phyloP scores from a whole-genome alignment of 1,140 invertebrate species.

The Scylla paramamosain region DNA sequence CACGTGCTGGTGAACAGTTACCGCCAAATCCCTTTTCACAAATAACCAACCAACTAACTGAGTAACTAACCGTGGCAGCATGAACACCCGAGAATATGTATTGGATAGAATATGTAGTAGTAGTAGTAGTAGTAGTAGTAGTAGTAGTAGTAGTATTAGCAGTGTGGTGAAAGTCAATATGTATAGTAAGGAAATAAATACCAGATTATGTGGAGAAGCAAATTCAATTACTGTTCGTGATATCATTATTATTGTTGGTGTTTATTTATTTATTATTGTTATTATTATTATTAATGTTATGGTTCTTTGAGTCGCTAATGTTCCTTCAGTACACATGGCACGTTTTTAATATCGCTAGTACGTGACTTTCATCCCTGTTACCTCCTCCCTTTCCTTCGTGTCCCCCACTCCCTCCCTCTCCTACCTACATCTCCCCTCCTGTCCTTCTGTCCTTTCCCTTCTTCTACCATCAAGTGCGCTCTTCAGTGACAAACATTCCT shows the following conservation, averaged over 20 bases:
- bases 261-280: neutral
- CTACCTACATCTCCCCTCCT: neutral
- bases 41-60: no score
- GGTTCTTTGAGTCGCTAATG: no score
- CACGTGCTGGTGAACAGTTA: neutral
- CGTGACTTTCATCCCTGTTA: no score
- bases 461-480: neutral
- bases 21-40: no score
- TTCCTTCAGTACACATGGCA: no score
- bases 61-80: no score
- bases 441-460: neutral
- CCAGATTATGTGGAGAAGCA: neutral
- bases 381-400: neutral
- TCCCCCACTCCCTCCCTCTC: neutral
- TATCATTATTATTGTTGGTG: neutral
- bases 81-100: neutral
- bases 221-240: neutral
- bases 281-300: neutral
- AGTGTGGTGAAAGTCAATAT: neutral
- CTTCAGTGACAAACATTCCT: neutral
- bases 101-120: neutral
- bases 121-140: slow-evolving; percentile 45
- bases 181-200: neutral
- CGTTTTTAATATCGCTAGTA: no score
- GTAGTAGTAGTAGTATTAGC: neutral